Evolutionary conservation across 2,888 invertebrate species (phyloP), one percentile per base, ranked within the genome.

Genomic region (Cyaniris semiargus): DNA sequence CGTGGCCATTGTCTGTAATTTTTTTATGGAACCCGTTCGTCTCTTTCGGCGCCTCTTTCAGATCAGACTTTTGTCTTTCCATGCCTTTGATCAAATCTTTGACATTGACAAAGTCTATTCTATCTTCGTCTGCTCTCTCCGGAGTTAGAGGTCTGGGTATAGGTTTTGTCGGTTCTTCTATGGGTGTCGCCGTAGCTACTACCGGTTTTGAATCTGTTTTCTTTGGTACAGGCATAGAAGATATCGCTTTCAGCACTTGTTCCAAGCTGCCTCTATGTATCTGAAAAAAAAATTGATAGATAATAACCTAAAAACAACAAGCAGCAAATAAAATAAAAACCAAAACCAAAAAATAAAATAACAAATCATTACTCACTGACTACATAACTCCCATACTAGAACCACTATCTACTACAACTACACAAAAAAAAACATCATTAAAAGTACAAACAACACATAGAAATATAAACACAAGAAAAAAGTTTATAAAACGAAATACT

Each of bases 31-130:
- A 90, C 0, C 94, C 94, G 70, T 94, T 94, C 0, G 91, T 89
- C 70, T 91, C 90, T 82, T 89, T 91, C 2, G 82, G 80, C 70
- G 85, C 81, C 44, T 87, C 86, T 48, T 85, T 82, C 0, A 83
- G 79, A 53, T 87, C 85, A 0, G 79, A 83, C 79, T 90, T 92
- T 77, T 93, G 92, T 79, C 92, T 94, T 83, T 96, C 96, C 88
- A 96, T 95, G 81, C 95, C 95, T 85, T 95, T 95, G 71, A 96
- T 95, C 18, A 95, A 86, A 83, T 95, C 95, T 86, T 94, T 94
- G 23, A 95, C 95, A 78, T 94, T 94, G n/a, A 94, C 91, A 77
- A 94, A 94, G 79, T 95, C 95, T 58, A 94, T 93, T 79, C 94
- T 89, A 77, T 94, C 92, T 80, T 94, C 94, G 79, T 94, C 92